Percentiles rank a stretch among this genome's conserved stretches.
Evolutionary conservation across 2,113 vertebrate species (phyloP).

Genomic region (Xenus cinereus): DNA sequence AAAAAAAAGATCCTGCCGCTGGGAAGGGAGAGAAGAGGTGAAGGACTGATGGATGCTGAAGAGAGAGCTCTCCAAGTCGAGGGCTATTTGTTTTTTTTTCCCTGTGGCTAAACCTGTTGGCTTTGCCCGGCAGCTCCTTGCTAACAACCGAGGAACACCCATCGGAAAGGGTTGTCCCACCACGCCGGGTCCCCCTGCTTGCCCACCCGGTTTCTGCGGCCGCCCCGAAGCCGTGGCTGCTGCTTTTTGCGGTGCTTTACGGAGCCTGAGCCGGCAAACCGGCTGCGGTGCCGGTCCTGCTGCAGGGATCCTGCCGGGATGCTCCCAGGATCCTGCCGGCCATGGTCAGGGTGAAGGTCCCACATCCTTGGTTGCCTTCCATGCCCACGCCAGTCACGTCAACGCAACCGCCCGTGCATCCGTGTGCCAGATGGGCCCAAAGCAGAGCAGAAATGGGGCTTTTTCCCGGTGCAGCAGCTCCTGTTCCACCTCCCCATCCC

Average conservation of each 20-base stretch:
- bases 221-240: background rate
- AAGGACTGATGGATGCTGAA: background rate
- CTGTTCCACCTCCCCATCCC: accelerated
- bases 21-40: background rate
- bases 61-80: background rate
- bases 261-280: background rate
- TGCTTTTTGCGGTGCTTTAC: background rate
- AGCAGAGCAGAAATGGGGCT: background rate
- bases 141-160: accelerated
- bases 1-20: background rate
- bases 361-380: background rate
- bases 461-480: background rate
- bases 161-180: background rate
- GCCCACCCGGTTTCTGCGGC: background rate
- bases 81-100: background rate
- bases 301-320: background rate
- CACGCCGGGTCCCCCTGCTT: background rate
- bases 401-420: accelerated
- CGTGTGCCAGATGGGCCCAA: accelerated
- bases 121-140: background rate
- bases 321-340: background rate
- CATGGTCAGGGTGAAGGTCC: accelerated
- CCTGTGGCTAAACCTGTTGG: background rate
- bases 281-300: accelerated
- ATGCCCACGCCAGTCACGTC: background rate